Conservation (phyloP, 2,113 vertebrate species). For the Apus apus region DNA sequence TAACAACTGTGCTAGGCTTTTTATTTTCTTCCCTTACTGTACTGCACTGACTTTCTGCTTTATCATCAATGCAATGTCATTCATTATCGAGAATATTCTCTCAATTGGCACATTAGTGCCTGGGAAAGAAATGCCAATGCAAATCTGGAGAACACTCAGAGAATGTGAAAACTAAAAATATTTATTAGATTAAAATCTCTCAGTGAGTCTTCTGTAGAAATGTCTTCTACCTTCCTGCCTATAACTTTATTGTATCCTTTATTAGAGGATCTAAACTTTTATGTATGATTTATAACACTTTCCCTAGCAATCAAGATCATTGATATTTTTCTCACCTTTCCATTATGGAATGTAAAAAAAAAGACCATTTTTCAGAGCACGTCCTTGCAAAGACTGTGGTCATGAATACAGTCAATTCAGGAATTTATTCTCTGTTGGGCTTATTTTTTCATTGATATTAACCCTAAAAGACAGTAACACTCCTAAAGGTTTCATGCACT, state of each 20-base stretch:
- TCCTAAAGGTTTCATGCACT: not conserved
- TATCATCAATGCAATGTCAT: slow-evolving; percentile 33
- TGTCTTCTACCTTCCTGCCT: not conserved
- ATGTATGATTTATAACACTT: not conserved
- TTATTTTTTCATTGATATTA: not conserved
- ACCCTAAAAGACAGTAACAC: not conserved
- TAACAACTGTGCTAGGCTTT: not conserved
- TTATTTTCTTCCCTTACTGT: not conserved
- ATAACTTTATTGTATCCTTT: not conserved
- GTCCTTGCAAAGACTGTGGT: not conserved
- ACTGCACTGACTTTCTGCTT: not conserved
- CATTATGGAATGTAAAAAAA: not conserved
- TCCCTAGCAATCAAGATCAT: not conserved
- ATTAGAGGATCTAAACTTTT: not conserved
- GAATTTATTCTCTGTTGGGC: not conserved
- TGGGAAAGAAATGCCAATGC: slow-evolving; percentile 12
- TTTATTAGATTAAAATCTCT: not conserved
- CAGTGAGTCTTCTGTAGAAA: not conserved
- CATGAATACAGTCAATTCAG: not conserved
- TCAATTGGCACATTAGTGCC: not conserved
- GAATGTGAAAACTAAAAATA: not conserved
- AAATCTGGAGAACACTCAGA: not conserved
- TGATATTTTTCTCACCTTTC: not conserved
- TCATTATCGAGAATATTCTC: slow-evolving; percentile 22
- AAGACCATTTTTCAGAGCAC: not conserved